Base-by-base conservation (phyloP, 1,140 invertebrate species). In the Dinoponera quadriceps region DNA sequence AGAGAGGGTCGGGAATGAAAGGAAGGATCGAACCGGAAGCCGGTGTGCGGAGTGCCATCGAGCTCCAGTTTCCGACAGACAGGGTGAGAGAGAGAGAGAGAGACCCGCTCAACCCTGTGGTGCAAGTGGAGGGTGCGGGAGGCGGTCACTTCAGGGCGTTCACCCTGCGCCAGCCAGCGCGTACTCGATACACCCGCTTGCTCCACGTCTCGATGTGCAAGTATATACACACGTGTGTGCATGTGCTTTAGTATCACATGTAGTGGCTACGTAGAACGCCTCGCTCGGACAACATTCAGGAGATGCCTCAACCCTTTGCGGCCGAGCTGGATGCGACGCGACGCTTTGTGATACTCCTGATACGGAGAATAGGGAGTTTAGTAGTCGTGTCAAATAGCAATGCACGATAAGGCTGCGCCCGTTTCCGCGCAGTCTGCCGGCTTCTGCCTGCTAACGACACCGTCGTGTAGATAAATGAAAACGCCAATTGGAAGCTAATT, bases 71-170 rank as follows among this genome's bases (percentile, higher is more conserved):
- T 89, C 73, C 83, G 49, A 89, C 66, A 20, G 49, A 89, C 62
- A 20, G 48, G 27, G 57, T 65, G 44, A 62, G 72, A 13, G 38
- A 54, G 20, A n/a, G 22, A 57, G 65, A 83, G 84, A 71, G 38
- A 44, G 7, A 44, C 3, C 38, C 38, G 38, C 11, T 44, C 3
- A 44, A 44, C 3, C 11, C 33, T 9, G 38, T 3, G 38, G 38
- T 44, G 38, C 38, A 44, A 48, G 57, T 77, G 87, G 74, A 77
- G 87, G 85, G 87, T 83, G 86, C 84, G 90, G 87, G 91, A 91
- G 80, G 88, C 90, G 90, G 91, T 91, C 90, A 91, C 85, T 85
- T 82, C 63, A 74, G 91, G 88, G 49, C 89, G 84, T 91, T 91
- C 86, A 92, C 89, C 91, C 85, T 86, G 82, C 83, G 71, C 49